Conservation (phyloP, 2,113 vertebrate species). For the Xenopus tropicalis region UCB_Xtro_10.0 CM004445.2:98230501-98231000, state of each 20-base stretch:
- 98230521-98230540: constrained; percentile 78
- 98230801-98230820: background rate
- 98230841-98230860: background rate
- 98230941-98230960: too few species aligned
- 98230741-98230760: background rate
- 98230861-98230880: constrained; percentile 16
- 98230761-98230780: background rate
- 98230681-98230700: background rate
- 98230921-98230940: too few species aligned
- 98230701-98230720: background rate
- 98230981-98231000: too few species aligned
- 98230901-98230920: too few species aligned
- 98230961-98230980: too few species aligned
- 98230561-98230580: constrained; percentile 61
- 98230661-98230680: background rate
- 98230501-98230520: constrained; percentile 86
- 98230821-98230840: background rate
- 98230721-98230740: background rate
- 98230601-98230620: constrained; percentile 1
- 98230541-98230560: constrained; percentile 76
- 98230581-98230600: background rate
- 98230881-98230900: too few species aligned
- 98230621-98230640: constrained; percentile 12
- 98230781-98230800: background rate
- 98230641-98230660: constrained; percentile 8